Conservation (phyloP, 2,797 vertebrate species). For the Muscicapa comitata region DNA sequence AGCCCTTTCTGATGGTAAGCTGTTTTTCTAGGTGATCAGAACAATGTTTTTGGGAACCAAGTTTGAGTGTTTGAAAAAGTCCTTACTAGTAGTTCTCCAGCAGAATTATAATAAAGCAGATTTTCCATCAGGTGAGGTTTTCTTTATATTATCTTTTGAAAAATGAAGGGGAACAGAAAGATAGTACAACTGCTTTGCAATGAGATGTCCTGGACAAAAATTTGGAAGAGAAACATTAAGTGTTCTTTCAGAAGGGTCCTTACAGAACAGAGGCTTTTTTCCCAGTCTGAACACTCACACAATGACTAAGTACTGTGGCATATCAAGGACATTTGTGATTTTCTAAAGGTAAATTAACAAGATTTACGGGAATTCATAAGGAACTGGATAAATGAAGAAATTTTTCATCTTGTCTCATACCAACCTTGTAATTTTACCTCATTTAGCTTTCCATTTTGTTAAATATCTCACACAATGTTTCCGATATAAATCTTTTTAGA, state of each 20-base stretch:
- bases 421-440: neutral
- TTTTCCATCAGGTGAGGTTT: neutral
- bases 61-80: neutral
- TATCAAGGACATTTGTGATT: neutral
- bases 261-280: neutral
- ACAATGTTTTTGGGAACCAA: neutral
- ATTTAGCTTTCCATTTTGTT: neutral
- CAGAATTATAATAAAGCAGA: neutral
- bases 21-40: neutral
- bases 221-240: accelerated
- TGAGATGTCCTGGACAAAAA: neutral
- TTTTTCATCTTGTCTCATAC: neutral
- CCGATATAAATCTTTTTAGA: neutral
- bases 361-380: neutral
- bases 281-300: neutral
- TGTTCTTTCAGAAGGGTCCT: neutral
- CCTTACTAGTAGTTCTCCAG: neutral
- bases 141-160: neutral
- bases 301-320: neutral
- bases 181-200: neutral
- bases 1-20: neutral
- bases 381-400: neutral
- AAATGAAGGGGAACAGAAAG: neutral
- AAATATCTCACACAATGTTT: neutral
- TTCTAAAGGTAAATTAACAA: neutral